A percentile compares a stretch with the other conserved stretches of the same genome.
Evolutionary conservation across 2,888 invertebrate species (phyloP).

Genomic region (Drosophila diplacantha): DNA sequence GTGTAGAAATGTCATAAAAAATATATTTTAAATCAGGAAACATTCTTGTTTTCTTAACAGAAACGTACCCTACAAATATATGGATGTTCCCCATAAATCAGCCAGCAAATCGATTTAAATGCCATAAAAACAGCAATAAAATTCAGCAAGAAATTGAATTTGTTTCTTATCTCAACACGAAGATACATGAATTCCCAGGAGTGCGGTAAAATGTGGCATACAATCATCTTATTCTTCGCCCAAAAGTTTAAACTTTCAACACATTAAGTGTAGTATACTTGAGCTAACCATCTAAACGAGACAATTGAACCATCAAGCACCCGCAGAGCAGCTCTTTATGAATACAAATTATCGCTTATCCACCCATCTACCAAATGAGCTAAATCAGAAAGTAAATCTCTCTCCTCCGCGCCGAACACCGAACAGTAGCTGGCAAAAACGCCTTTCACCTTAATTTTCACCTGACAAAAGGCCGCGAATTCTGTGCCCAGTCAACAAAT

Average conservation of each 20-base stretch:
- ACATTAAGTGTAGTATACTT: not conserved
- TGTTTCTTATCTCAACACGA: not conserved
- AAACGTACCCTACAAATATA: not conserved
- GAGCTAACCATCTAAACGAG: slow-evolving; percentile 9
- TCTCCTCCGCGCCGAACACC: slow-evolving; percentile 2
- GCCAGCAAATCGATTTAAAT: not conserved
- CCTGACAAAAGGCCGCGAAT: slow-evolving; percentile 42
- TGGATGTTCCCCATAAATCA: not conserved
- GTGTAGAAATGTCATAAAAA: not conserved
- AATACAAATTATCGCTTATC: slow-evolving; percentile 27
- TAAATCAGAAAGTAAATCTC: slow-evolving; percentile 37
- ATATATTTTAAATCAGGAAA: not conserved
- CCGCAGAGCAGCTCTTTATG: slow-evolving; percentile 10
- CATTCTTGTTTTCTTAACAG: not conserved
- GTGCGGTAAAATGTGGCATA: not conserved
- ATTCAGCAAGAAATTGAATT: not conserved
- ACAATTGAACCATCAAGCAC: slow-evolving; percentile 14
- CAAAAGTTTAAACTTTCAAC: slow-evolving; percentile 1
- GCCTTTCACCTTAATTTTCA: slow-evolving; percentile 60
- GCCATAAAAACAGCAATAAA: slow-evolving; percentile 3
- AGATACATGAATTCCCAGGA: not conserved
- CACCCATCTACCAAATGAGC: slow-evolving; percentile 29
- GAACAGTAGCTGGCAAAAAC: slow-evolving; percentile 45
- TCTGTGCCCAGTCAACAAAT: slow-evolving; percentile 35
- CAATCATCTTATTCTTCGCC: not conserved